Conservation (phyloP, 1,140 invertebrate species). For the Paralvinella palmiformis region DNA sequence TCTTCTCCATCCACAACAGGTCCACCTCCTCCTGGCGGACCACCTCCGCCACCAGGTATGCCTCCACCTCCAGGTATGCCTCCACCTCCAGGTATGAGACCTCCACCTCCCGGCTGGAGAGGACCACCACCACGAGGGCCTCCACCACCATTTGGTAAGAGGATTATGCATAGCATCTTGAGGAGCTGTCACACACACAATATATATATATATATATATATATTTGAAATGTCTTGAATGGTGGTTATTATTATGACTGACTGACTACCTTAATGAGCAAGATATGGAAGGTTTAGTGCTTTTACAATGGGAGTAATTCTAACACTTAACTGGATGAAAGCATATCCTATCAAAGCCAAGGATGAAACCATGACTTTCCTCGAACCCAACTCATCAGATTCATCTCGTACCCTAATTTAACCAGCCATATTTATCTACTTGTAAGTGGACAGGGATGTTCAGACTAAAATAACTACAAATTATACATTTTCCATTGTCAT, state of each 20-base stretch:
- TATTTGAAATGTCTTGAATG: neutral
- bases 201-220: neutral
- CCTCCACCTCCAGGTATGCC: constrained; percentile 9
- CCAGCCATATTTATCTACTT: no score
- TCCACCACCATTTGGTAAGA: neutral
- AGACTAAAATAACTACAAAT: no score
- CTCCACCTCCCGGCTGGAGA: constrained; percentile 6
- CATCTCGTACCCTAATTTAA: no score
- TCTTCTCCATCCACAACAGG: neutral
- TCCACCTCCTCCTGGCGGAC: neutral
- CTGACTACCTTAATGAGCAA: neutral
- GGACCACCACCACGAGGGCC: neutral
- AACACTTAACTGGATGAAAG: no score
- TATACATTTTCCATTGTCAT: no score
- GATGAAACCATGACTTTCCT: no score
- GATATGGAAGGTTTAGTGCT: no score
- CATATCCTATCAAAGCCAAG: no score
- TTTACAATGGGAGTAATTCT: no score
- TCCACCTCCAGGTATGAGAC: constrained; percentile 28
- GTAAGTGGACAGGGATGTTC: no score
- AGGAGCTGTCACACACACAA: neutral
- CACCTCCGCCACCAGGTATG: neutral
- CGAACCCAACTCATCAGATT: no score
- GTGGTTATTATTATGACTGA: neutral
- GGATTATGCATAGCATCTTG: neutral